Conservation (phyloP, 1,140 invertebrate species). For the Macrobrachium nipponense region DNA sequence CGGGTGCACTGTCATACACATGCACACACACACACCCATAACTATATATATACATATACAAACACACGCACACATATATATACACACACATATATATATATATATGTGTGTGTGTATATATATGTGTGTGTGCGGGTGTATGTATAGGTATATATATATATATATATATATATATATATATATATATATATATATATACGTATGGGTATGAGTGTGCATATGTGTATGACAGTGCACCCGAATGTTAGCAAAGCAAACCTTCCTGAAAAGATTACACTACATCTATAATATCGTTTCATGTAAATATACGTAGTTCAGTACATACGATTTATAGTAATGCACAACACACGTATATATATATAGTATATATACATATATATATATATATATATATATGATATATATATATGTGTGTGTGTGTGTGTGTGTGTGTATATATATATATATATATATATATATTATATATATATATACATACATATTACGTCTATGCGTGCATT, state of each 20-base stretch:
- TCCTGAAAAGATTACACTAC: too few relatives aligned
- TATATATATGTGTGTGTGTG: background rate
- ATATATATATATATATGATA: background rate
- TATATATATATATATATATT: constrained; percentile 7
- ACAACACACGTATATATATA: too few relatives aligned
- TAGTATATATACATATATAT: constrained; percentile 22
- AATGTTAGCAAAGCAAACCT: background rate
- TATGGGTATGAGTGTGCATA: constrained; percentile 13
- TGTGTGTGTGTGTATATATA: background rate
- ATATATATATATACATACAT: background rate
- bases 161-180: background rate
- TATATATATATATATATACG: background rate
- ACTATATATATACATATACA: background rate
- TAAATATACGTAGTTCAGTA: too few relatives aligned
- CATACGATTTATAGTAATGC: too few relatives aligned
- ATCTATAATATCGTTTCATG: too few relatives aligned
- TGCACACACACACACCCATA: constrained; percentile 17
- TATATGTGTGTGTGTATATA: background rate
- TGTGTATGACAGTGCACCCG: background rate
- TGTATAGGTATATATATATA: too few relatives aligned
- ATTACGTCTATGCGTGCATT: background rate
- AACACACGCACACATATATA: too few relatives aligned
- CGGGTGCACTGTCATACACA: background rate
- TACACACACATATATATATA: background rate
- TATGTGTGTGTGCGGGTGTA: too few relatives aligned